Evolutionary conservation across 1,140 invertebrate species (phyloP), one percentile per base, ranked within the genome.

Genomic region (Aethina tumida): DNA sequence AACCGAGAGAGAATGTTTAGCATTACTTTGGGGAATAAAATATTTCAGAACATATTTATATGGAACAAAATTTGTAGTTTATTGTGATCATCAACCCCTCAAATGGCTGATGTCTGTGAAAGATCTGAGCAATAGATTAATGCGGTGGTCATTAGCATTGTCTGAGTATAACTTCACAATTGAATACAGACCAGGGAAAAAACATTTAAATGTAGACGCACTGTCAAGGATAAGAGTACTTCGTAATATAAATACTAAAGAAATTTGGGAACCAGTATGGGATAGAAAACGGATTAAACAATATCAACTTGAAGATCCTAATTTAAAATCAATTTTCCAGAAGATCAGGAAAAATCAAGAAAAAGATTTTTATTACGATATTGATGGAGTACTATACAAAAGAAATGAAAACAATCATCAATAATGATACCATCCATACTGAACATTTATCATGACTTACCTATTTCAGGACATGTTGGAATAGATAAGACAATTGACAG

Each of bases 41-140:
- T n/a, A n/a, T n/a, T n/a, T n/a, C n/a, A n/a, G n/a, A n/a, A n/a
- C n/a, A n/a, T 25, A 41, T 17, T 14, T 67, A 8, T 46, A 52
- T 21, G 55, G 51, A n/a, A 53, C 15, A n/a, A 39, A 58, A 18
- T 64, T 69, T 31, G 53, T 19, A 2, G 45, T 65, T 5, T 32
- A 55, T 16, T 65, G 61, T 1, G 64, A 69, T 32, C 61, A 66
- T 30, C 48, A 55, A 33, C 49, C 58, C 0, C 41, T 66, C 14
- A 37, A 33, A n/a, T 66, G 54, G 49, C 34, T 67, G 5, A 41
- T 46, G 12, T 42, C 48, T 2, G 48, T 60, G 1, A 62, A 57
- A 35, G 50, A 61, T 19, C 47, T 49, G 8, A 46, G 35, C 0
- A 41, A 43, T 30, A 20, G 60, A 35, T 36, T 67, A 7, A 46